Evolutionary conservation across 2,797 vertebrate genomes (phyloP), one percentile per base, ranked within the genome.

Genomic region (Danio albolineatus): DNA sequence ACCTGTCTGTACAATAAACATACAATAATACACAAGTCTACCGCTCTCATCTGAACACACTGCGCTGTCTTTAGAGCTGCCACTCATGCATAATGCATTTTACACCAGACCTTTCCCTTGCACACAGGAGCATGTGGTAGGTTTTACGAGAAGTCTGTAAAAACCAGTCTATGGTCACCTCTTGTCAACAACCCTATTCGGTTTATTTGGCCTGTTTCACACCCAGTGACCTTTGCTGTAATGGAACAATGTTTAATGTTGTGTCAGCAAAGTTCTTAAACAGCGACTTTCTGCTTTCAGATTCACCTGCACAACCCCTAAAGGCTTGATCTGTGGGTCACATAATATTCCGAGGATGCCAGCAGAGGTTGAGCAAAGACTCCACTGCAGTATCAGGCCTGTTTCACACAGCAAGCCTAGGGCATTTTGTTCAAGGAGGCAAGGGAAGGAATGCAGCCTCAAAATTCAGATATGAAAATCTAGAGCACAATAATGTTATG

Each of bases 31-130:
- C 10, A 54, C 49, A 65, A 19, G 16, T 38, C 75, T 36, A 59
- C 41, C n/a, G 54, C 13, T 78, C 54, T 53, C 10, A 4, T 78
- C 76, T 43, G 65, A 70, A 59, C 28, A 76, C 41, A 66, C 56
- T 66, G 61, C 67, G 41, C 36, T 62, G 59, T 53, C 73, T 64
- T 64, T 62, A 74, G 57, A 43, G 17, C 12, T 13, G 10, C 19
- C 19, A 38, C 51, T 73, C 57, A 83, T 82, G 76, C 72, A 82
- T 79, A 79, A 79, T 69, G 39, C 70, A 82, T 78, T 28, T 38
- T 66, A 72, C 70, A 69, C 61, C 62, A 77, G 75, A 14, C 36
- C 44, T 14, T 54, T 41, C 19, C 12, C 69, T 9, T 0, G 21
- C 44, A 49, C 46, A 83, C 17, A 10, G 39, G 54, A 78, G 76